Percentiles rank a stretch among this genome's conserved stretches.
Conservation (phyloP, 2,113 vertebrate genomes). For the Polypterus bichir region DNA sequence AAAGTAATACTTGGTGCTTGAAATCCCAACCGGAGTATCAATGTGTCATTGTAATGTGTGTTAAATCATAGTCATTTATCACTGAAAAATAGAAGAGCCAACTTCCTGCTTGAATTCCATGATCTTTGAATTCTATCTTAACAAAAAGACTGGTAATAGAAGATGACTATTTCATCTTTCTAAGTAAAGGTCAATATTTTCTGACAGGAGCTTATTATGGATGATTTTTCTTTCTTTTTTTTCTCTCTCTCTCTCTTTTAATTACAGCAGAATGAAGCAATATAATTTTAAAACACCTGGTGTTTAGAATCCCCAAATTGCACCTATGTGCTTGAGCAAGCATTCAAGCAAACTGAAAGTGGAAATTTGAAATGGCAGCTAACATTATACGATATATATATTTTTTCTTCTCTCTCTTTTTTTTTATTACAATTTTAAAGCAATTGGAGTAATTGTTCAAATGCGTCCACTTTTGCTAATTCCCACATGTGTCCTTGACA, state of each 20-base stretch:
- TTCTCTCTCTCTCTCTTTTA: conserved; percentile 7
- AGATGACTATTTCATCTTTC: conserved; percentile 47
- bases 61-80: conserved; percentile 52
- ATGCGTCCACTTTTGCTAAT: conserved; percentile 74
- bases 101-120: conserved; percentile 49
- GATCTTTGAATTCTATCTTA: conserved; percentile 63
- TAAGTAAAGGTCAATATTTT: conserved; percentile 44
- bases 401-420: conserved; percentile 51
- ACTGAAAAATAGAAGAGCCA: conserved; percentile 36
- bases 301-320: conserved; percentile 23
- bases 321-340: conserved; percentile 5
- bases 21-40: conserved; percentile 49
- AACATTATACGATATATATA: conserved; percentile 57
- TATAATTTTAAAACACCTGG: conserved; percentile 45
- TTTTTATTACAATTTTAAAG: conserved; percentile 63
- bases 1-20: conserved; percentile 38
- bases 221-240: conserved; percentile 25
- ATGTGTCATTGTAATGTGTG: conserved; percentile 65
- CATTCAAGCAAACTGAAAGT: conserved; percentile 33
- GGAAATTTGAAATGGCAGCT: conserved; percentile 68
- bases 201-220: conserved; percentile 57
- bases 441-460: conserved; percentile 90
- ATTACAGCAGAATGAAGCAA: conserved; percentile 32
- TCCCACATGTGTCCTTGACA: conserved; percentile 79
- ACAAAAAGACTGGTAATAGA: conserved; percentile 52